Evolutionary conservation across 2,888 invertebrate species (phyloP), one percentile per base, ranked within the genome.

Genomic region (Strigamia maritima): DNA sequence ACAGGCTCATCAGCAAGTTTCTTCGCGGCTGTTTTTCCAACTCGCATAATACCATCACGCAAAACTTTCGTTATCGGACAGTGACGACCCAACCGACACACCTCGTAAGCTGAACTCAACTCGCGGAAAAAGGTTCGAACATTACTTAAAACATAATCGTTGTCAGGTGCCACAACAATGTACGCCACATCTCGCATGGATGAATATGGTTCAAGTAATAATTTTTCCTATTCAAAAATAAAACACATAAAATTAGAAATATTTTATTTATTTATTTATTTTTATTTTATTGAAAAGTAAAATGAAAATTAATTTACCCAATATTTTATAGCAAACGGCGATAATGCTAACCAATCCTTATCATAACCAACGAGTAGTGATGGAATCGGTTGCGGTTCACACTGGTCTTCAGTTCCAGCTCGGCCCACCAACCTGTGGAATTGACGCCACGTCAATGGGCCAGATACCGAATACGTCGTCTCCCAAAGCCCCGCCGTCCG

Each of bases 401-500:
- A 97, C 81, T 95, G 93, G 86, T 97, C 97, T 85, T 95, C 94
- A 79, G 95, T 94, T 79, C 95, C 89, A 88, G 76, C 35, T 85
- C 97, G 90, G 10, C 97, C 97, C 60, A 97, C 97, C 81, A 98
- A 89, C 80, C 95, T 91, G 89, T 97, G 98, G 88, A 99, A 98
- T 86, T 98, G 96, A 79, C 97, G 90, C 98, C 98, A 99, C 0
- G 98, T 99, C 16, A 99, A 90, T 38, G 98, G 98, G 0, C 99
- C 99, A 82, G 94, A 93, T 65, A 99, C 95, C 0, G 92, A 93
- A 83, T 93, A 92, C 0, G 93, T 93, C 79, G 96, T 94, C 86
- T 98, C 97, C 94, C 97, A 97, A 87, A 95, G 90, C 82, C 94
- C 90, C 74, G 91, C 91, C 26, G 85, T 85, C 6, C 85, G 83